Conservation (phyloP, 2,888 invertebrate genomes). For the Chloromyia formosa region DNA sequence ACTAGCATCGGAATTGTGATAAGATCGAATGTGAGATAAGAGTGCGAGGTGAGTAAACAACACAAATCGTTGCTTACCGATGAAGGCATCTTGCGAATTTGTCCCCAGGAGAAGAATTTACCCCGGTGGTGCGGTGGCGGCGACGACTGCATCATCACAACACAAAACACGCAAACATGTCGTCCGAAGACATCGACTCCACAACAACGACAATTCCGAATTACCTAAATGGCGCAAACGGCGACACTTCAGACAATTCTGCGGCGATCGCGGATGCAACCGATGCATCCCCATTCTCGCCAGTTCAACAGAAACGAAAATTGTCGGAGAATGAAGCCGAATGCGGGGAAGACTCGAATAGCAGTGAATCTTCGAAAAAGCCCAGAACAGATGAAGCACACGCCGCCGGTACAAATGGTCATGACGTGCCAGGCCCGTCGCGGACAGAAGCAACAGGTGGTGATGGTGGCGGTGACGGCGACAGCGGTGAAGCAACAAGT, state of each 20-base stretch:
- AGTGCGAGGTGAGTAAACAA: no score
- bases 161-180: constrained; percentile 9
- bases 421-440: no score
- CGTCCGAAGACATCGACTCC: constrained; percentile 35
- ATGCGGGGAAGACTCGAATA: not conserved
- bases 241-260: not conserved
- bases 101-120: no score
- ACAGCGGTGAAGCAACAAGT: no score
- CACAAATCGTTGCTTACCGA: no score
- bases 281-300: not conserved
- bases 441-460: no score
- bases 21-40: no score
- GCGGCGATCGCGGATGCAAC: not conserved
- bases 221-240: not conserved
- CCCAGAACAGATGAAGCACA: not conserved
- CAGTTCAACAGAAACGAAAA: constrained; percentile 8
- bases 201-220: not conserved
- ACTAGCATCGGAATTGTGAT: no score
- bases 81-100: no score
- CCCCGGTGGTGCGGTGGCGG: no score
- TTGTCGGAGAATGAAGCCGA: not conserved
- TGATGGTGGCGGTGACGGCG: no score
- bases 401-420: no score
- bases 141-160: not conserved
- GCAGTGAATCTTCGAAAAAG: not conserved